Percentiles rank a stretch among this genome's conserved stretches.
phyloP scores from a whole-genome alignment of 2,888 invertebrate species.

The Fragum sueziense region DNA sequence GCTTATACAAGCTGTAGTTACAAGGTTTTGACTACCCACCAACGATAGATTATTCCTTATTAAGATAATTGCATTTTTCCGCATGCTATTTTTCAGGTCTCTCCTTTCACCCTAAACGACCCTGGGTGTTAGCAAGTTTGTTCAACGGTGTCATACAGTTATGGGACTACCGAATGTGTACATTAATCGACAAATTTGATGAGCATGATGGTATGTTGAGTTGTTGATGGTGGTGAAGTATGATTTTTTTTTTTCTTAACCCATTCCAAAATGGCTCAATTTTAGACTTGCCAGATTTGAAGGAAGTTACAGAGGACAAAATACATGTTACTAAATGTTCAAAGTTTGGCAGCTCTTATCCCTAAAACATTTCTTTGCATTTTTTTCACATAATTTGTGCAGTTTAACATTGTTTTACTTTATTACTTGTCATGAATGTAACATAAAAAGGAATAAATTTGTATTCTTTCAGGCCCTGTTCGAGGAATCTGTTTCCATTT shows the following conservation, averaged over 20 bases:
- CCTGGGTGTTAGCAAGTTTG: conserved; percentile 96
- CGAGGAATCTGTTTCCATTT: conserved; percentile 98
- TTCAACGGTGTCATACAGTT: conserved; percentile 99
- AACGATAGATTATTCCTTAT: too few species aligned
- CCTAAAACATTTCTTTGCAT: too few species aligned
- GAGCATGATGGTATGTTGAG: conserved; percentile 92
- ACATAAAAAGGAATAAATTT: too few species aligned
- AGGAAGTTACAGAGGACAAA: neutral
- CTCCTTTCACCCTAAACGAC: conserved; percentile 98
- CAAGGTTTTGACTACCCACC: too few species aligned
- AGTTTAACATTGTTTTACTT: too few species aligned
- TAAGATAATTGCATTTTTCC: too few species aligned
- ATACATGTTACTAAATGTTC: too few species aligned
- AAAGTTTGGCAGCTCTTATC: too few species aligned
- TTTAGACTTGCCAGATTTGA: neutral
- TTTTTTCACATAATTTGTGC: too few species aligned
- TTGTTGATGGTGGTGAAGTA: too few species aligned
- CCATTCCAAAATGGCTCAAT: neutral
- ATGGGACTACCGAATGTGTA: conserved; percentile 99
- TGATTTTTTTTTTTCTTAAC: neutral
- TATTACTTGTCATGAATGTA: too few species aligned
- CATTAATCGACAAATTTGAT: conserved; percentile 98
- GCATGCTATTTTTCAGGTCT: conserved; percentile 87
- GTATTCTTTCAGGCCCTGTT: conserved; percentile 88
- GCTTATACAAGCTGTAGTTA: too few species aligned